Conservation (phyloP, 2,113 vertebrate species). For the Eubucco bourcierii region DNA sequence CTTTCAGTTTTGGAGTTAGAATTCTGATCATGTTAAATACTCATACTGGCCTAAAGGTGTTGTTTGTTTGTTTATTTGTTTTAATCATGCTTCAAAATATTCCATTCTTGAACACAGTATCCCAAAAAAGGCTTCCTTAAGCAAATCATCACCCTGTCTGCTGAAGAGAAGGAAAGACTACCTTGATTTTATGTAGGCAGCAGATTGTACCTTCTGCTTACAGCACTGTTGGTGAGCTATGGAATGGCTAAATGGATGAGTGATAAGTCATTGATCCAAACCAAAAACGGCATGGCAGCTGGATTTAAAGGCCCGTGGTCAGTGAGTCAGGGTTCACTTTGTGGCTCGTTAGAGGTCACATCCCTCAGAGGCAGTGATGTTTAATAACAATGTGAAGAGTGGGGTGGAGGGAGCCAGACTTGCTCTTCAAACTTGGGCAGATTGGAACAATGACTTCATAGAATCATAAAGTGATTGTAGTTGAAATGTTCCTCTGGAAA, state of each 20-base stretch:
- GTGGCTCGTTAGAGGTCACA: accelerated
- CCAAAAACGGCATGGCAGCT: not conserved
- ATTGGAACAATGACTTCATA: not conserved
- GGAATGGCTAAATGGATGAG: not conserved
- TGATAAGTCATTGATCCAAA: not conserved
- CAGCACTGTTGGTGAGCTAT: not conserved
- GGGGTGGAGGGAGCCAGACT: not conserved
- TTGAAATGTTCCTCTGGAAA: not conserved
- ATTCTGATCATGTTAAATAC: not conserved
- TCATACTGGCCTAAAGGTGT: not conserved
- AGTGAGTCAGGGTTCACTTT: not conserved
- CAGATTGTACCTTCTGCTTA: not conserved
- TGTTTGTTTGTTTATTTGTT: not conserved
- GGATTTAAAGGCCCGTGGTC: not conserved
- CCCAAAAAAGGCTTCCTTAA: not conserved
- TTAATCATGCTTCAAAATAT: not conserved
- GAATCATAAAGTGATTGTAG: not conserved
- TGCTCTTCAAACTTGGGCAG: not conserved
- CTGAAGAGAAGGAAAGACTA: not conserved
- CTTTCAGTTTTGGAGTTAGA: not conserved
- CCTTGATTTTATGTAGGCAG: not conserved
- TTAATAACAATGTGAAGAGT: accelerated
- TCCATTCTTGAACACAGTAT: not conserved
- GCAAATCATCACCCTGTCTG: not conserved
- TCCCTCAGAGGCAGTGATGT: not conserved